Evolutionary conservation across 2,113 vertebrate genomes (phyloP).

Genomic region (Ceuthmochares aereus): DNA sequence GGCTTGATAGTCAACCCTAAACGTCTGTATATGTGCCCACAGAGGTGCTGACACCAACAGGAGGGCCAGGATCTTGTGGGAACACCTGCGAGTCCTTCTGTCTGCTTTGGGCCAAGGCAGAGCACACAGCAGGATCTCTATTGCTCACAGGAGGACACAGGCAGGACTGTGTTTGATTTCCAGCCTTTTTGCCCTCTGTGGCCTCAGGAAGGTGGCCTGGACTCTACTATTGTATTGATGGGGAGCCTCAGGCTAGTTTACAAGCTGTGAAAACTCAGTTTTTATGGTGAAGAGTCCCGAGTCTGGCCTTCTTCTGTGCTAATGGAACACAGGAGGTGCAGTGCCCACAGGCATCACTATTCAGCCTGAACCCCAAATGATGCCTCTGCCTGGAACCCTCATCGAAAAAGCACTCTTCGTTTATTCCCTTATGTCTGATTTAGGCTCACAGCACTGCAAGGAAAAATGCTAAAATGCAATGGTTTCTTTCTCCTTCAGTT

Average conservation of each 20-base stretch:
- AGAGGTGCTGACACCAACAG: background rate
- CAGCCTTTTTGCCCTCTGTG: fast-evolving
- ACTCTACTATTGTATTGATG: fast-evolving
- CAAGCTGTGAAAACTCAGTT: too few relatives aligned
- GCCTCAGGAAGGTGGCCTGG: background rate
- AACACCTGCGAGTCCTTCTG: background rate
- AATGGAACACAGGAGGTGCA: fast-evolving
- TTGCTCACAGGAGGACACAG: background rate
- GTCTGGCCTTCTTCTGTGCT: background rate
- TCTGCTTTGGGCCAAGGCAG: background rate
- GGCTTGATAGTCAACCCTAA: background rate
- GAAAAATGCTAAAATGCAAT: background rate
- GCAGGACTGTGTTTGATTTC: background rate
- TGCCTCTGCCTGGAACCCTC: background rate
- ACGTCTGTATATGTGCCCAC: background rate
- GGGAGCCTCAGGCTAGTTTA: background rate
- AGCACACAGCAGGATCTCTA: background rate
- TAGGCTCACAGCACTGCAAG: background rate
- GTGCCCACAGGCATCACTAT: background rate
- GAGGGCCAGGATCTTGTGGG: background rate
- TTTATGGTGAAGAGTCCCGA: background rate
- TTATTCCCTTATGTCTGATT: background rate
- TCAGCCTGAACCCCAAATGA: background rate
- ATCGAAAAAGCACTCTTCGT: background rate
- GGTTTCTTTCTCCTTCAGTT: background rate